Conservation (phyloP, 1,140 invertebrate species). For the Sycobia sp. region DNA sequence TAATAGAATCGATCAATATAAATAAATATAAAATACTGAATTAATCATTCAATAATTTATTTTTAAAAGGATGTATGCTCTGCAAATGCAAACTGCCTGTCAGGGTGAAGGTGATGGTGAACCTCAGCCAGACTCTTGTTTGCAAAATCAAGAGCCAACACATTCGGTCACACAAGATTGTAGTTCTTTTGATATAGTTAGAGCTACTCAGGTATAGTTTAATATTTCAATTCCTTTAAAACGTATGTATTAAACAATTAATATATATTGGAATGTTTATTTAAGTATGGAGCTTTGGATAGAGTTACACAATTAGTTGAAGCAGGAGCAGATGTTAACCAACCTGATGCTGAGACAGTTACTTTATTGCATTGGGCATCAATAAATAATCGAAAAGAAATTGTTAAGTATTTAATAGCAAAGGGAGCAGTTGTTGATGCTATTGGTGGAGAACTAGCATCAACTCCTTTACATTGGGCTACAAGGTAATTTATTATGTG, state of each 20-base stretch:
- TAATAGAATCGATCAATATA: too few species aligned
- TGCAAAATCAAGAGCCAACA: conserved; percentile 44
- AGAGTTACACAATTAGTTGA: conserved; percentile 87
- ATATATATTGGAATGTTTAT: conserved; percentile 33
- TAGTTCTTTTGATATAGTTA: conserved; percentile 89
- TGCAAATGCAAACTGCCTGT: conserved; percentile 57
- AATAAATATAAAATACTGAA: too few species aligned
- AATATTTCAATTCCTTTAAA: not conserved
- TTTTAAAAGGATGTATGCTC: conserved; percentile 50
- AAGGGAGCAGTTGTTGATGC: conserved; percentile 92
- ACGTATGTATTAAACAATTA: conserved; percentile 7
- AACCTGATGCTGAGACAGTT: conserved; percentile 88
- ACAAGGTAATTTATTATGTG: conserved; percentile 67
- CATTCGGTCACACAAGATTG: conserved; percentile 67
- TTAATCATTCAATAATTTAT: not conserved
- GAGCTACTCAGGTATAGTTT: conserved; percentile 81
- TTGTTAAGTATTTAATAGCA: conserved; percentile 85
- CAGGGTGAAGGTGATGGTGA: conserved; percentile 54
- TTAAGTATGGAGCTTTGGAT: conserved; percentile 83
- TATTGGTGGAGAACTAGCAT: conserved; percentile 91
- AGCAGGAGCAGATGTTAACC: conserved; percentile 86
- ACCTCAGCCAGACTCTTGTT: conserved; percentile 50
- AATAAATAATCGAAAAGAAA: conserved; percentile 94
- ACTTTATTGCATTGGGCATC: conserved; percentile 98
- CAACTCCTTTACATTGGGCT: conserved; percentile 98